A percentile compares a stretch with the other conserved stretches of the same genome.
Evolutionary conservation across 1,140 invertebrate species (phyloP).

Genomic region (Phocides pigmalion): DNA sequence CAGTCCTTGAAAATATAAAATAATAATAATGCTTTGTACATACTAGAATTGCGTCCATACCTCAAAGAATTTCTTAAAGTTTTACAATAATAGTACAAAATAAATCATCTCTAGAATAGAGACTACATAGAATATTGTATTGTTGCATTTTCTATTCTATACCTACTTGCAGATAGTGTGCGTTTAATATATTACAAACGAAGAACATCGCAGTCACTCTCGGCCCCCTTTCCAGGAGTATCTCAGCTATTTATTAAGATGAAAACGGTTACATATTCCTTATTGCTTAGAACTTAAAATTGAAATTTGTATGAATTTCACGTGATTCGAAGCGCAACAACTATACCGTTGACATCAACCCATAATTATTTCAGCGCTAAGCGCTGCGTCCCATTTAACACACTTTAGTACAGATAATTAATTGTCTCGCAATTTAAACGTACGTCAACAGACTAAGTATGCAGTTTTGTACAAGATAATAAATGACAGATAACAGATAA

Average conservation of each 20-base stretch:
- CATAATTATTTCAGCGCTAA: slow-evolving; percentile 52
- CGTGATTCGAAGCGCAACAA: slow-evolving; percentile 2
- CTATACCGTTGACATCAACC: slow-evolving; percentile 35
- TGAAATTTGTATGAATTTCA: slow-evolving; percentile 3
- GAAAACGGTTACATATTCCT: not conserved
- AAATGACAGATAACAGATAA: too few relatives aligned
- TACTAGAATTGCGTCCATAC: too few relatives aligned
- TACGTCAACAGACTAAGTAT: slow-evolving; percentile 3
- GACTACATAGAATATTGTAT: not conserved
- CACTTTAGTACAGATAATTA: slow-evolving; percentile 25
- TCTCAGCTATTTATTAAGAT: not conserved
- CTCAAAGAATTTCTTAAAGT: not conserved
- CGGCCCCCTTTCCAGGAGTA: not conserved
- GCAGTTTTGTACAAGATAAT: too few relatives aligned
- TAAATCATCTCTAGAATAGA: not conserved
- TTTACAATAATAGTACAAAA: not conserved
- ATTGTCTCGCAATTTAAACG: slow-evolving; percentile 15
- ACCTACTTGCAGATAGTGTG: not conserved
- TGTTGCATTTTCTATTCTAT: not conserved
- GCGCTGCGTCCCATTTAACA: slow-evolving; percentile 37
- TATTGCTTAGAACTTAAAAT: not conserved
- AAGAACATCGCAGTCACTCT: not conserved
- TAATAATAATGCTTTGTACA: too few relatives aligned
- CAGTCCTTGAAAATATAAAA: too few relatives aligned
- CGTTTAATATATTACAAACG: slow-evolving; percentile 5